A percentile compares a stretch with the other conserved stretches of the same genome.
phyloP scores from a whole-genome alignment of 2,113 vertebrate species.

The Epinephelus lanceolatus region DNA sequence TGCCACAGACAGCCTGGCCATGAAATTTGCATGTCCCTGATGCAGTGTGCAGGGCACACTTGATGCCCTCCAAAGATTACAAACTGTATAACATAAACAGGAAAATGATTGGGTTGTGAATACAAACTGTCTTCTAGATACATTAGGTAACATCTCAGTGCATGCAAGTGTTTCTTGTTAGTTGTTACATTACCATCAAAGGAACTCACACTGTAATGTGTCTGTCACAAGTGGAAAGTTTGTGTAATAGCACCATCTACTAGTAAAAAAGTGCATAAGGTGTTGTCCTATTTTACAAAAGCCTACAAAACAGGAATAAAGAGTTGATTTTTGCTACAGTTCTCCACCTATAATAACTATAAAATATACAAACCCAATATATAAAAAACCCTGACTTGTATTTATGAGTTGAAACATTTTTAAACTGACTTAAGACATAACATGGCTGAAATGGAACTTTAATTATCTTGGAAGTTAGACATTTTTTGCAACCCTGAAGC shows the following conservation, averaged over 20 bases:
- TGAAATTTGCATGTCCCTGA: background rate
- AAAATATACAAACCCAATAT: background rate
- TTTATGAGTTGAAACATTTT: background rate
- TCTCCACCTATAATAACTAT: background rate
- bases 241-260: background rate
- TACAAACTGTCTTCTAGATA: background rate
- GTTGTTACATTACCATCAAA: background rate
- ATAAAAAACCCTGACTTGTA: too few relatives aligned
- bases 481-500: background rate
- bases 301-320: background rate
- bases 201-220: background rate
- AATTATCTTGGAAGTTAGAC: background rate
- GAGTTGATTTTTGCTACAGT: background rate
- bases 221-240: background rate
- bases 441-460: background rate
- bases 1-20: background rate
- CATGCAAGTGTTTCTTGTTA: background rate
- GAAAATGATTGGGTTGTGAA: background rate
- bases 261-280: background rate
- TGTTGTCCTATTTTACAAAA: too few relatives aligned
- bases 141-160: background rate
- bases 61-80: background rate
- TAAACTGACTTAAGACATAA: too few relatives aligned
- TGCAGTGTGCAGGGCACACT: background rate
- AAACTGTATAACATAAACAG: background rate